Evolutionary conservation across 2,797 vertebrate genomes (phyloP).

Genomic region (Ciconia nigra): DNA sequence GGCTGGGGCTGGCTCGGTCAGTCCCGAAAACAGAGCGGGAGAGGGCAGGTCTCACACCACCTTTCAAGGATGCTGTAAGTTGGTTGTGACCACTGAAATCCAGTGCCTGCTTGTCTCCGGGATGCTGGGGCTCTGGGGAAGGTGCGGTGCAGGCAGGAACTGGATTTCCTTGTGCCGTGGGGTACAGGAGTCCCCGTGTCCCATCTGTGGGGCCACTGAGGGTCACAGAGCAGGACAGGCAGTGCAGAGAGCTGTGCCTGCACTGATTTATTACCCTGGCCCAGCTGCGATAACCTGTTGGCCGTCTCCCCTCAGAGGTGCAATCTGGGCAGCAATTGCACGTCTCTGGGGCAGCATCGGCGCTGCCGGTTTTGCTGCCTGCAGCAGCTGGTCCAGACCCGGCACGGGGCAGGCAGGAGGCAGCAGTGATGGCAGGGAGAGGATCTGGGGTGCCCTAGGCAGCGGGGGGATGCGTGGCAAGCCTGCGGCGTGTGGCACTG

Average conservation of each 20-base stretch:
- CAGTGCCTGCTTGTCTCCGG: rapidly evolving
- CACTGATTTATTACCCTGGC: rapidly evolving
- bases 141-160: rapidly evolving
- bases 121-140: not conserved
- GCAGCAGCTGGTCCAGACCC: not conserved
- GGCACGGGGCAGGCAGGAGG: not conserved
- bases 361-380: not conserved
- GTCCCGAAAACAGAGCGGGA: not conserved
- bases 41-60: not conserved
- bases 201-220: rapidly evolving
- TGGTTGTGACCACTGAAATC: not conserved
- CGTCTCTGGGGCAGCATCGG: rapidly evolving
- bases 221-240: not conserved
- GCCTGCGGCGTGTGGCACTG: not conserved
- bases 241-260: not conserved
- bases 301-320: too few species aligned
- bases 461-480: rapidly evolving
- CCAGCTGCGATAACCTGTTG: rapidly evolving
- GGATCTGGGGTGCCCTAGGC: not conserved
- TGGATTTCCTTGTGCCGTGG: not conserved
- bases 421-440: not conserved
- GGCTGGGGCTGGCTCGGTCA: rapidly evolving
- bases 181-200: rapidly evolving
- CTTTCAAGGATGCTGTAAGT: rapidly evolving
- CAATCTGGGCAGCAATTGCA: not conserved